Percentiles rank a stretch among this genome's conserved stretches.
phyloP scores from a whole-genome alignment of 2,113 vertebrate genomes.

The Agapornis roseicollis region DNA sequence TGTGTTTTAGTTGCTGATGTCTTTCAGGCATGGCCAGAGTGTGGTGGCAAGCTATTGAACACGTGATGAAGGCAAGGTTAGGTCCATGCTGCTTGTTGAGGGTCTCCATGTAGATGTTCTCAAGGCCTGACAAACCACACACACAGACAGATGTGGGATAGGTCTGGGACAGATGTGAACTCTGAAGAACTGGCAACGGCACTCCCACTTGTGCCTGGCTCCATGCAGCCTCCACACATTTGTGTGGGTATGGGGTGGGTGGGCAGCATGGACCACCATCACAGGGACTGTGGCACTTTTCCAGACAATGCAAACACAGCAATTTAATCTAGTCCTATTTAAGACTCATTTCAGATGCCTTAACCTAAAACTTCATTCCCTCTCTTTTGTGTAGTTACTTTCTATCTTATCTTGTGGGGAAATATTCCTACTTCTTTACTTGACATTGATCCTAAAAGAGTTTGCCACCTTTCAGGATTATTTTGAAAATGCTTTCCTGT shows the following conservation, averaged over 20 bases:
- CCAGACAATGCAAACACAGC: not conserved
- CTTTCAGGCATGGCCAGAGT: not conserved
- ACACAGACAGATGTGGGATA: not conserved
- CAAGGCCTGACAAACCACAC: not conserved
- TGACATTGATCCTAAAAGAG: not conserved
- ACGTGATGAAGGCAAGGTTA: not conserved
- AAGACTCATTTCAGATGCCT: not conserved
- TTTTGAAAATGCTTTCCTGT: not conserved
- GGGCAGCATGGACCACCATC: rapidly evolving
- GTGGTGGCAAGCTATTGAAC: not conserved
- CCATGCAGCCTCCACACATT: not conserved
- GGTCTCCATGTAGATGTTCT: rapidly evolving
- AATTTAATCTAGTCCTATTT: not conserved
- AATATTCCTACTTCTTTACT: not conserved
- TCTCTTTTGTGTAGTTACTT: not conserved
- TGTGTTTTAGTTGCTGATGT: not conserved
- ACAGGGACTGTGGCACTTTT: not conserved
- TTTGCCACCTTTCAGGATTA: not conserved
- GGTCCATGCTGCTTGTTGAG: not conserved
- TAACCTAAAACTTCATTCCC: not conserved
- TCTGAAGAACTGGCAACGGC: not conserved
- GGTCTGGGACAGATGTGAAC: not conserved
- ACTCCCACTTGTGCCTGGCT: not conserved
- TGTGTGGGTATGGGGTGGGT: rapidly evolving
- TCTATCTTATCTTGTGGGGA: not conserved